Conservation (phyloP, 2,888 invertebrate genomes). For the Holacanthella duospinosa region DNA sequence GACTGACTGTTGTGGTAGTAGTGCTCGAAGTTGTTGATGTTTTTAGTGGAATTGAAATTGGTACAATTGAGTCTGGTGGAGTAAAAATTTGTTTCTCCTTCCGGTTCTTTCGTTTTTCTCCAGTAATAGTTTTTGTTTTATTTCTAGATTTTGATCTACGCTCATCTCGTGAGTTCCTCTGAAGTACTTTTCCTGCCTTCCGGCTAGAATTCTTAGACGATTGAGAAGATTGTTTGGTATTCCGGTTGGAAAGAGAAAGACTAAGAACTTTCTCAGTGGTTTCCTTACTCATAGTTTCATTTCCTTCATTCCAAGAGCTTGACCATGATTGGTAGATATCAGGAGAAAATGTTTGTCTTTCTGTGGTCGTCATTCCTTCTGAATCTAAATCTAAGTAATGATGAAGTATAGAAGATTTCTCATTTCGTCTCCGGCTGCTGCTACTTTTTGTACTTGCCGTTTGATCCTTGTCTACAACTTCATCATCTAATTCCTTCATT, state of each 20-base stretch:
- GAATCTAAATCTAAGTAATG: neutral
- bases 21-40: constrained; percentile 17
- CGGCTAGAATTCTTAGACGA: neutral
- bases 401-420: neutral
- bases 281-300: constrained; percentile 7
- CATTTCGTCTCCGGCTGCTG: neutral
- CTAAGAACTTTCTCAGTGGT: neutral
- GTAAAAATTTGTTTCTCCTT: constrained; percentile 18
- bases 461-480: neutral
- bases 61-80: constrained; percentile 9
- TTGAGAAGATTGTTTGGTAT: neutral
- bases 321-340: neutral
- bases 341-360: neutral
- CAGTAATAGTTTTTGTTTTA: neutral
- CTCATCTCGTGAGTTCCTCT: neutral
- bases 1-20: constrained; percentile 10
- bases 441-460: too few relatives aligned
- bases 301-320: constrained; percentile 13
- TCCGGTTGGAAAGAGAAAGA: neutral
- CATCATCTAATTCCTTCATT: neutral
- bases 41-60: neutral
- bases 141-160: neutral
- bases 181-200: neutral
- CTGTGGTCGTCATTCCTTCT: neutral
- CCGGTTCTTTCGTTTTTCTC: constrained; percentile 15